These are phyloP conservation scores for Drosophila birchii DNA, from an alignment of 2,888 invertebrate species.

Conservation along the genomic window DNA sequence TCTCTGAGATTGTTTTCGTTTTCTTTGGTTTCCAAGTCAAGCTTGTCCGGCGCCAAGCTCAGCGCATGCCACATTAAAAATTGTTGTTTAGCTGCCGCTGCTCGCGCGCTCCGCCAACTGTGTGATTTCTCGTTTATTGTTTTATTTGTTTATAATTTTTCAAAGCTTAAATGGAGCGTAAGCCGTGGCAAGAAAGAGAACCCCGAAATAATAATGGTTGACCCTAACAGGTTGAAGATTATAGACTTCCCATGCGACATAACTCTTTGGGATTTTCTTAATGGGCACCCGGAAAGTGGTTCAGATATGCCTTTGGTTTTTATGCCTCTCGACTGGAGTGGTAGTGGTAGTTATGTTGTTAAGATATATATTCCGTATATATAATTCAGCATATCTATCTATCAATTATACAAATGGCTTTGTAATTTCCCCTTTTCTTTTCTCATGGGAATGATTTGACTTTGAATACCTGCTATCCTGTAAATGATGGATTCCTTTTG, in stretches of 20 bases:
- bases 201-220: not conserved
- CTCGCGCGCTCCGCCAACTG: conserved; percentile 43
- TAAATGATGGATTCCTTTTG: not conserved
- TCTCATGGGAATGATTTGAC: conserved; percentile 18
- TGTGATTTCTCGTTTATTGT: conserved; percentile 55
- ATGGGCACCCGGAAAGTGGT: conserved; percentile 1
- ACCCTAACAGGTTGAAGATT: conserved; percentile 27
- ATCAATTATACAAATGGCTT: conserved; percentile 33
- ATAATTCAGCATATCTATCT: conserved; percentile 16
- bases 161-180: conserved; percentile 79
- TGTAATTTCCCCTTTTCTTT: conserved; percentile 5
- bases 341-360: conserved; percentile 24
- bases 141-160: conserved; percentile 79
- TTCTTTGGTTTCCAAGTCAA: conserved; percentile 28
- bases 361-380: conserved; percentile 15
- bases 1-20: conserved; percentile 12
- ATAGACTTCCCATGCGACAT: conserved; percentile 30
- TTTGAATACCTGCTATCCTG: not conserved
- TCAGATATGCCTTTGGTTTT: conserved; percentile 19
- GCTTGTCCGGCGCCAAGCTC: conserved; percentile 67
- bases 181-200: conserved; percentile 4
- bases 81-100: conserved; percentile 43
- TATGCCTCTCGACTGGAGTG: conserved; percentile 2
- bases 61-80: conserved; percentile 76
- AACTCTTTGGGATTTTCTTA: conserved; percentile 21